Conservation (phyloP, 2,797 vertebrate species). For the Cryptoprocta ferox region DNA sequence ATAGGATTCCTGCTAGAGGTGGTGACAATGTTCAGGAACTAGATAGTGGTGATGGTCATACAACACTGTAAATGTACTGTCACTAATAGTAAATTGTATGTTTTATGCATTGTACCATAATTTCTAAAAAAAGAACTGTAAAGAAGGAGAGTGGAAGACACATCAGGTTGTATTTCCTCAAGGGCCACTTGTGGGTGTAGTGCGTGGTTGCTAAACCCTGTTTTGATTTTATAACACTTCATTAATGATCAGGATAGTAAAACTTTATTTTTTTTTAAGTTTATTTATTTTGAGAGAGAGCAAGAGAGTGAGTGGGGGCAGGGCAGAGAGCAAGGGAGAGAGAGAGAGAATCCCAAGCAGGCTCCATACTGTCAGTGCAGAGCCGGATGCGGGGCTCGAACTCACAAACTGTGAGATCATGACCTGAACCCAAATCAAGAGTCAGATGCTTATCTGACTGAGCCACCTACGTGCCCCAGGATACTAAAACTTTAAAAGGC, state of each 20-base stretch:
- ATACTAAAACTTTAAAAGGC: not conserved
- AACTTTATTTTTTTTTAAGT: not conserved
- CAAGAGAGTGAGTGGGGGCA: no score
- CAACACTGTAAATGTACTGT: not conserved
- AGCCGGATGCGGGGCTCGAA: no score
- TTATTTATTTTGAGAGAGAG: no score
- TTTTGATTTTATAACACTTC: conserved; percentile 11
- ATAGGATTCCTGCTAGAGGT: not conserved
- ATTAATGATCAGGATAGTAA: not conserved
- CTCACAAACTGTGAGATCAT: no score
- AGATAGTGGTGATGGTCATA: not conserved
- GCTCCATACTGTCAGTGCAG: no score
- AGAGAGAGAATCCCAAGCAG: no score
- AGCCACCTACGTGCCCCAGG: not conserved
- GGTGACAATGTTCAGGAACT: not conserved
- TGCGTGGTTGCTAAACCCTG: not conserved
- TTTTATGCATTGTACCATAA: not conserved
- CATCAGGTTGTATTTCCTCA: not conserved
- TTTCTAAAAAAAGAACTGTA: not conserved
- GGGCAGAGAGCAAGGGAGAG: no score
- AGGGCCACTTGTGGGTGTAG: not conserved
- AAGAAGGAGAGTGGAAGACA: not conserved
- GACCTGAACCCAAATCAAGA: no score
- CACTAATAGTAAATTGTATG: not conserved
- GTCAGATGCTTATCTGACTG: no score